Percentiles rank a stretch among this genome's conserved stretches.
Conservation (phyloP, 2,797 vertebrate species). For the Phyllotis vaccarum region DNA sequence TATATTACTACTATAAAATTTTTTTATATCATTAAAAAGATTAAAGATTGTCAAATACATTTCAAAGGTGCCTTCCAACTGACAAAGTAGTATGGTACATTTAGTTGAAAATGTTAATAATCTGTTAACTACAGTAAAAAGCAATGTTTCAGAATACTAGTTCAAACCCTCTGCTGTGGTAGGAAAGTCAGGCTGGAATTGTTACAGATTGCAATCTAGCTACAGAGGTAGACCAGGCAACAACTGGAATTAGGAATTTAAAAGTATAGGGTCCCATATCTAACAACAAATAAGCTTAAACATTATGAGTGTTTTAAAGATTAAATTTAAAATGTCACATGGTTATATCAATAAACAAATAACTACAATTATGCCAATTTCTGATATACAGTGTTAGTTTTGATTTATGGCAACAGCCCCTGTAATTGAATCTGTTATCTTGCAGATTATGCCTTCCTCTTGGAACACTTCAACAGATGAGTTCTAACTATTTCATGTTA, state of each 20-base stretch:
- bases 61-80: slow-evolving; percentile 18
- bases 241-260: slow-evolving; percentile 76
- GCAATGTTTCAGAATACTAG: slow-evolving; percentile 34
- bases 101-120: not conserved
- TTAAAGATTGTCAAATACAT: not conserved
- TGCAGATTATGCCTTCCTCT: slow-evolving; percentile 80
- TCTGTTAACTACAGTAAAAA: slow-evolving; percentile 31
- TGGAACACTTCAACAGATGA: slow-evolving; percentile 83
- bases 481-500: slow-evolving; percentile 61
- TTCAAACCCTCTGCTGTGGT: slow-evolving; percentile 31
- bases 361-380: slow-evolving; percentile 87
- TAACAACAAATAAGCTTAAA: slow-evolving; percentile 82
- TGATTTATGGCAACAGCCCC: slow-evolving; percentile 85
- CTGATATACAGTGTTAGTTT: slow-evolving; percentile 86
- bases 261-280: slow-evolving; percentile 84
- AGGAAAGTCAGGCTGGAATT: slow-evolving; percentile 72
- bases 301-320: slow-evolving; percentile 79
- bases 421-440: slow-evolving; percentile 88
- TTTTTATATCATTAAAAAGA: slow-evolving; percentile 42
- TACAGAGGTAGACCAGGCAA: slow-evolving; percentile 54
- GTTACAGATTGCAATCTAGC: slow-evolving; percentile 78
- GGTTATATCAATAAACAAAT: slow-evolving; percentile 81
- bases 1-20: not conserved
- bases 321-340: slow-evolving; percentile 84
- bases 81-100: not conserved